Evolutionary conservation across 2,888 invertebrate genomes (phyloP).

Genomic region (Clepsis dumicolana): DNA sequence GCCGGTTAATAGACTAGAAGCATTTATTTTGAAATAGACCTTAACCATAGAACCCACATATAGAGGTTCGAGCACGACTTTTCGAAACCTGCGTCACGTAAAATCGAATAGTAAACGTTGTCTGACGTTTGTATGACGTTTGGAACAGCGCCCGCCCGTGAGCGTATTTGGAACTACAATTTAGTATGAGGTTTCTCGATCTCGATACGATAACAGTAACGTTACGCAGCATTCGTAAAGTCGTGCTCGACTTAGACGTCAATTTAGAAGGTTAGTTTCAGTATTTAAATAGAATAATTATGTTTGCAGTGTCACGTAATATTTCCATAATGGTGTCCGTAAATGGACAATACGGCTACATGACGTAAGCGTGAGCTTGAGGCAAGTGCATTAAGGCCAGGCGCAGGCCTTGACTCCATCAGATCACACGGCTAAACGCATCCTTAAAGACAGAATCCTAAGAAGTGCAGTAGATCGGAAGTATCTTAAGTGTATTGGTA

Average conservation of each 20-base stretch:
- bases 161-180: too few relatives aligned
- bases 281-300: background rate
- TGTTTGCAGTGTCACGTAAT: conserved; percentile 26
- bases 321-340: conserved; percentile 16
- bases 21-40: too few relatives aligned
- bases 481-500: background rate
- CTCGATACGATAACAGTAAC: too few relatives aligned
- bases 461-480: background rate
- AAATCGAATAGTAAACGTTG: too few relatives aligned
- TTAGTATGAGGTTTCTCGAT: too few relatives aligned
- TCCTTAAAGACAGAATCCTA: background rate
- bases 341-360: conserved; percentile 12
- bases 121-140: too few relatives aligned
- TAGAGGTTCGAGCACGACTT: too few relatives aligned
- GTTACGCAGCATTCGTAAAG: too few relatives aligned
- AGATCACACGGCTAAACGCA: conserved; percentile 10
- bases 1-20: too few relatives aligned
- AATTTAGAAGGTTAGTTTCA: background rate
- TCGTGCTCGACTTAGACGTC: background rate
- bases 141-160: too few relatives aligned
- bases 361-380: conserved; percentile 33
- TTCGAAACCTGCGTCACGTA: too few relatives aligned
- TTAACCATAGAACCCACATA: too few relatives aligned
- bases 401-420: conserved; percentile 29
- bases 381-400: conserved; percentile 29